Percentiles rank a stretch among this genome's conserved stretches.
Evolutionary conservation across 2,113 vertebrate genomes (phyloP).

Genomic region (Globicephala melas): DNA sequence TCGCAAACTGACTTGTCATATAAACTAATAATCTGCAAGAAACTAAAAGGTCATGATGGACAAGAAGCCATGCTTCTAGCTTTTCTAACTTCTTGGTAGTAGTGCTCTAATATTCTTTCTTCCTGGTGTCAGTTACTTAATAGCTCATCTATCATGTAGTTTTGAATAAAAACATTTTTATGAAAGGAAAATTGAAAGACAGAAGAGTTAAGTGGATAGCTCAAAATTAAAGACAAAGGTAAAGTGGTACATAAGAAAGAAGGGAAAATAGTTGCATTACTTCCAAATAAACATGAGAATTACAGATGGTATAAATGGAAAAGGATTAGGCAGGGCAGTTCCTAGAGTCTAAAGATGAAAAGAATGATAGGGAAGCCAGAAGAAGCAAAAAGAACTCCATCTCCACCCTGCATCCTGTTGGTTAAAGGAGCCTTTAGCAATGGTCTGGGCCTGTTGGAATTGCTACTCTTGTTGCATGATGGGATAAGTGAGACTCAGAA

Average conservation of each 20-base stretch:
- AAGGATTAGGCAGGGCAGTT: background rate
- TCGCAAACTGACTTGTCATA: background rate
- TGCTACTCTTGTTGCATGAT: background rate
- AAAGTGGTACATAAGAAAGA: background rate
- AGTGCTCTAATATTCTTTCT: background rate
- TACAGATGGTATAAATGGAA: background rate
- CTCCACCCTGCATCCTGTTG: background rate
- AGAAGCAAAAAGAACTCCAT: background rate
- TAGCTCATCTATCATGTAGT: background rate
- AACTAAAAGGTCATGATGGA: background rate
- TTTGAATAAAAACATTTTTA: background rate
- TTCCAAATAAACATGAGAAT: background rate
- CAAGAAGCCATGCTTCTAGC: background rate
- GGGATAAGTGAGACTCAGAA: background rate
- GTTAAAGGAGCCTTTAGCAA: background rate
- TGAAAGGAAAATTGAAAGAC: background rate
- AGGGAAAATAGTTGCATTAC: background rate
- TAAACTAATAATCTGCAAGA: background rate
- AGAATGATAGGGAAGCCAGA: background rate
- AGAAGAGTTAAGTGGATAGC: background rate
- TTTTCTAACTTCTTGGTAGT: conserved; percentile 6
- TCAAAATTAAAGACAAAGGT: background rate
- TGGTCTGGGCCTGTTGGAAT: background rate
- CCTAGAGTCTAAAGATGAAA: background rate
- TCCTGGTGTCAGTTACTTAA: background rate